phyloP scores from a whole-genome alignment of 2,113 vertebrate genomes.

The Sinosuthora webbiana region DNA sequence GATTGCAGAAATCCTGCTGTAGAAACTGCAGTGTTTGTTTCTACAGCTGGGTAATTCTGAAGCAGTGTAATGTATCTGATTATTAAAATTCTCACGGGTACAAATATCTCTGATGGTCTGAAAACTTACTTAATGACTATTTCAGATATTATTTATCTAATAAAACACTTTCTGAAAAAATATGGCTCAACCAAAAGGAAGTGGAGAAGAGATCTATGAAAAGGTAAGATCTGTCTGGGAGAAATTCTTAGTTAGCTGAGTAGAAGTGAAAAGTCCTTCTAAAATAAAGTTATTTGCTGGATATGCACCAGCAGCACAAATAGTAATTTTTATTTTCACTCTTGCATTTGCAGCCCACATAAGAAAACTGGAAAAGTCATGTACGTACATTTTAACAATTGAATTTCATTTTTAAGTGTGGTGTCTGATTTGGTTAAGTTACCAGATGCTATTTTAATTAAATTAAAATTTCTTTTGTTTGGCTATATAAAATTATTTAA shows the following conservation, averaged over 20 bases:
- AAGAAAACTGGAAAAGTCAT: constrained; percentile 73
- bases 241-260: neutral
- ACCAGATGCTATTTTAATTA: neutral
- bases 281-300: neutral
- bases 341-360: constrained; percentile 69
- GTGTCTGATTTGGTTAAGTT: neutral
- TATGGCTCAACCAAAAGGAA: constrained; percentile 80
- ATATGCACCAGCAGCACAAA: neutral
- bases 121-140: constrained; percentile 51
- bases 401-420: neutral
- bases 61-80: neutral
- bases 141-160: constrained; percentile 77
- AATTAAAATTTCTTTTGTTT: neutral
- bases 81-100: neutral
- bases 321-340: neutral
- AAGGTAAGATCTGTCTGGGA: constrained; percentile 73
- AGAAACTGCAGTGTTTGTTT: neutral
- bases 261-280: neutral
- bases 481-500: neutral
- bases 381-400: constrained; percentile 54
- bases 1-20: neutral
- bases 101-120: neutral
- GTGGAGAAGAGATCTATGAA: constrained; percentile 76
- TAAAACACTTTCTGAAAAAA: constrained; percentile 79
- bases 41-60: neutral